A percentile compares a stretch with the other conserved stretches of the same genome.
These are phyloP conservation scores for Nycticryphes semicollaris DNA, from an alignment of 2,113 vertebrate genomes.

Conservation along the genomic window DNA sequence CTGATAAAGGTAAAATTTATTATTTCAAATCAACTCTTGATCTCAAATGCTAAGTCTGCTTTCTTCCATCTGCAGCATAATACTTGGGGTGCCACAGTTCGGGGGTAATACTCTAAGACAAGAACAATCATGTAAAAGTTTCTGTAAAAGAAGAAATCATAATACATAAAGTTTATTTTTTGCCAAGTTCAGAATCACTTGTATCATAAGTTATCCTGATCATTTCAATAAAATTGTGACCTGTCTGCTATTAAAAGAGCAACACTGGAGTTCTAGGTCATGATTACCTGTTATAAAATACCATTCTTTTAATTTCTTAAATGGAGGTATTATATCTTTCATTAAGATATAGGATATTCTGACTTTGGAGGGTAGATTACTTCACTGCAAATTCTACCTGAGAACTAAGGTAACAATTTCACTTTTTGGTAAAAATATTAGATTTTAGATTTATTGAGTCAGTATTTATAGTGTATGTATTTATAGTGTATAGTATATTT, in stretches of 20 bases:
- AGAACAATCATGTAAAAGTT: neutral
- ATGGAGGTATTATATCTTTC: neutral
- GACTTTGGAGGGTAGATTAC: neutral
- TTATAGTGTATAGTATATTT: neutral
- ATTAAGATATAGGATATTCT: neutral
- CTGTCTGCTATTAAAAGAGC: neutral
- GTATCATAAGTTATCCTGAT: neutral
- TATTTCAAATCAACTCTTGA: neutral
- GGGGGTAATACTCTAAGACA: neutral
- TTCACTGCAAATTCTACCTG: neutral
- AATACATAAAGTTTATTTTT: neutral
- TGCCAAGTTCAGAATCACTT: neutral
- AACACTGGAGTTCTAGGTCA: neutral
- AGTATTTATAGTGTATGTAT: neutral
- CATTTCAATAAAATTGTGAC: neutral
- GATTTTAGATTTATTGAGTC: neutral
- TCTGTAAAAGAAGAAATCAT: neutral
- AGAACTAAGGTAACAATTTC: neutral
- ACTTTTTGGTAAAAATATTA: neutral
- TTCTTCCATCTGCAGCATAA: neutral
- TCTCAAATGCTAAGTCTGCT: neutral
- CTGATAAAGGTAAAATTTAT: neutral
- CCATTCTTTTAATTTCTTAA: neutral
- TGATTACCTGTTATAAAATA: neutral
- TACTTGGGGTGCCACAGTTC: neutral